Percentiles rank a stretch among this genome's conserved stretches.
Evolutionary conservation across 2,113 vertebrate genomes (phyloP).

Genomic region (Ramphastos sulfuratus): DNA sequence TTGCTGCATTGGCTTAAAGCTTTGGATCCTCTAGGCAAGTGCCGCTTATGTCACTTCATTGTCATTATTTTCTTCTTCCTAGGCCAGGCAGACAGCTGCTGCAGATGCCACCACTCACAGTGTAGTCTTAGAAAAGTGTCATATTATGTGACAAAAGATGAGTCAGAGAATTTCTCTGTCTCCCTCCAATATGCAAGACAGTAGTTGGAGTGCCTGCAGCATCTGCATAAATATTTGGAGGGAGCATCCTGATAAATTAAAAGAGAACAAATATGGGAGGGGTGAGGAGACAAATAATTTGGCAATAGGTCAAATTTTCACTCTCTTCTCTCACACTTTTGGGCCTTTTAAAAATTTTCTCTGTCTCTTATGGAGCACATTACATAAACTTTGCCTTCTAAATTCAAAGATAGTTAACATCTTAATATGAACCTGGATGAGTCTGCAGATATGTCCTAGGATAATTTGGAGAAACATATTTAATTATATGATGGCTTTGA

Average conservation of each 20-base stretch:
- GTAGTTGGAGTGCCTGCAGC: not conserved
- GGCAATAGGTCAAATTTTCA: not conserved
- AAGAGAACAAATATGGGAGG: not conserved
- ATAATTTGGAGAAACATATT: not conserved
- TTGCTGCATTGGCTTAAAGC: not conserved
- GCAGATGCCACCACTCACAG: not conserved
- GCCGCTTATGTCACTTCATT: not conserved
- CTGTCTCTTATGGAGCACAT: rapidly evolving
- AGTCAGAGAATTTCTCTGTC: not conserved
- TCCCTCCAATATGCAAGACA: not conserved
- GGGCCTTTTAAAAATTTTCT: not conserved
- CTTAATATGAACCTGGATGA: not conserved
- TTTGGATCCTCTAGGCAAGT: not conserved
- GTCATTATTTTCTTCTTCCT: not conserved
- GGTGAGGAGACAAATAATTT: not conserved
- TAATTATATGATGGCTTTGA: not conserved
- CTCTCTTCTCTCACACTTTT: not conserved
- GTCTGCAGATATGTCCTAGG: not conserved
- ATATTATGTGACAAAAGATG: not conserved
- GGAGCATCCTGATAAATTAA: not conserved
- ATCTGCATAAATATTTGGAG: not conserved
- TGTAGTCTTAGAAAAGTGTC: not conserved
- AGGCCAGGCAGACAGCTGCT: not conserved
- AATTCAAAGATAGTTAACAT: not conserved
- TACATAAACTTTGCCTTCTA: not conserved